These are phyloP conservation scores for Taenaris catops DNA, from an alignment of 2,888 invertebrate species.

Conservation along the genomic window DNA sequence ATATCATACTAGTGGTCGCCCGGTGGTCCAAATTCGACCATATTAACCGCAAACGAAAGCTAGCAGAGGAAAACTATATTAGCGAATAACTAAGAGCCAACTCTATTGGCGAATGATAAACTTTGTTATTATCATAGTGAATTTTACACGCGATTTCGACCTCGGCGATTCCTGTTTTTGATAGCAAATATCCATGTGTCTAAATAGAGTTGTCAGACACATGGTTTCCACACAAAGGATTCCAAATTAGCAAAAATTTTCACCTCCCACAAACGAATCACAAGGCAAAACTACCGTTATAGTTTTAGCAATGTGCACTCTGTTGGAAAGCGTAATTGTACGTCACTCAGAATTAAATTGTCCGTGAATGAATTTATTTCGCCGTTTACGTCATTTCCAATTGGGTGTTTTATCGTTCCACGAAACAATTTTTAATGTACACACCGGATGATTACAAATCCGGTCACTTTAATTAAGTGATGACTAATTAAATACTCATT, in stretches of 20 bases:
- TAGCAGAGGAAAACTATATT: too few species aligned
- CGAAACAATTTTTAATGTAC: slow-evolving; percentile 2
- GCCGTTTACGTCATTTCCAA: slow-evolving; percentile 24
- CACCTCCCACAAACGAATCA: slow-evolving; percentile 7
- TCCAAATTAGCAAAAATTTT: background rate
- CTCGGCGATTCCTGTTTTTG: too few species aligned
- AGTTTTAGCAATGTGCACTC: slow-evolving; percentile 17
- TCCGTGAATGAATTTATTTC: slow-evolving; percentile 27
- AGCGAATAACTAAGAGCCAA: too few species aligned
- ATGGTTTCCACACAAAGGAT: too few species aligned
- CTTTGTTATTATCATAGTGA: too few species aligned
- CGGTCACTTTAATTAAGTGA: slow-evolving; percentile 17
- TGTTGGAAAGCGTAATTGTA: slow-evolving; percentile 19
- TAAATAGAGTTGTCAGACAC: too few species aligned
- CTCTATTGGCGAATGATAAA: too few species aligned
- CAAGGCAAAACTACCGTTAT: slow-evolving; percentile 4
- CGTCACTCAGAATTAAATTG: slow-evolving; percentile 27
- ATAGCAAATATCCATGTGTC: too few species aligned
- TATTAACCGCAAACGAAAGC: too few species aligned
- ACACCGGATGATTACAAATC: slow-evolving; percentile 6
- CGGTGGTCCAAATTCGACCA: too few species aligned
- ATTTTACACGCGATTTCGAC: too few species aligned
- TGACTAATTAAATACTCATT: slow-evolving; percentile 14
- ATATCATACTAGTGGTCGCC: too few species aligned
- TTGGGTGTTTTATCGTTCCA: slow-evolving; percentile 9